These are phyloP conservation scores for Cinara cedri DNA, from an alignment of 2,888 invertebrate genomes.

Conservation along the genomic window DNA sequence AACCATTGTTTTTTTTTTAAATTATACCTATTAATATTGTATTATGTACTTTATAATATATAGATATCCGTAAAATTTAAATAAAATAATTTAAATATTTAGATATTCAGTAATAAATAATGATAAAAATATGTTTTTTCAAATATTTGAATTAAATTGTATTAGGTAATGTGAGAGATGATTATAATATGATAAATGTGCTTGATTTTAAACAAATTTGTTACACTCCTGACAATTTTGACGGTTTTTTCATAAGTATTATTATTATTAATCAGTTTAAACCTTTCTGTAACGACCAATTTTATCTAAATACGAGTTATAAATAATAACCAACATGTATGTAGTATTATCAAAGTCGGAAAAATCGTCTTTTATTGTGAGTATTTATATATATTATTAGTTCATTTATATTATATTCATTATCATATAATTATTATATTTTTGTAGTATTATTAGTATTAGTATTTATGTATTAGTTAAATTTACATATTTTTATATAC, in stretches of 20 bases:
- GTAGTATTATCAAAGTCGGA: conserved; percentile 41
- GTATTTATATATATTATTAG: conserved; percentile 20
- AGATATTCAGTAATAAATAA: no score
- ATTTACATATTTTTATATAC: conserved; percentile 11
- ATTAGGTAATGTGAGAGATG: no score
- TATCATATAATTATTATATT: background rate
- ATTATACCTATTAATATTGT: background rate
- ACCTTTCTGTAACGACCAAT: conserved; percentile 4
- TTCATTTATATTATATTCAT: conserved; percentile 34
- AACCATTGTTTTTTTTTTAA: background rate
- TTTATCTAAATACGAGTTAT: background rate
- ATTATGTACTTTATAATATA: background rate
- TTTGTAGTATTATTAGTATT: background rate
- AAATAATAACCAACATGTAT: background rate
- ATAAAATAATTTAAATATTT: background rate
- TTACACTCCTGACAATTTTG: no score
- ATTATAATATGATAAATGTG: no score
- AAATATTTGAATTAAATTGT: no score
- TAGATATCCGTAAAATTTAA: background rate
- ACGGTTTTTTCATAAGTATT: background rate
- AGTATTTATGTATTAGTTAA: background rate
- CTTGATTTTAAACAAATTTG: no score
- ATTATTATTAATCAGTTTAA: background rate
- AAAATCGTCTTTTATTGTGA: conserved; percentile 40
- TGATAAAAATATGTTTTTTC: no score